Percentiles rank a stretch among this genome's conserved stretches.
Evolutionary conservation across 2,888 invertebrate genomes (phyloP).

Genomic region (Drosophila dives): DNA sequence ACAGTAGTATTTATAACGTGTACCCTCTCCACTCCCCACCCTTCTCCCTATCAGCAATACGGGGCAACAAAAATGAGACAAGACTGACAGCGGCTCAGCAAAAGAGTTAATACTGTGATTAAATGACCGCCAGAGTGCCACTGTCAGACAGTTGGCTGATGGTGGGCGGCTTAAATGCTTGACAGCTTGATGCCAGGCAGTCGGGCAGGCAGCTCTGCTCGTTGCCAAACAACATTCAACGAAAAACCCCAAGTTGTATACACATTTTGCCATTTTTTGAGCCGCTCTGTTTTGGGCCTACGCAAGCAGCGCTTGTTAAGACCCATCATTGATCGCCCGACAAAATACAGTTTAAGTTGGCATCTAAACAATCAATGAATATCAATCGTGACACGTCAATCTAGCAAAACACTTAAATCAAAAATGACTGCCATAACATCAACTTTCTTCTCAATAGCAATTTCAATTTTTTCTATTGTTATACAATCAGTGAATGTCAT

Average conservation of each 20-base stretch:
- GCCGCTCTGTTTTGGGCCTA: background rate
- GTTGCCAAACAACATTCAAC: background rate
- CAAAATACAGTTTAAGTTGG: background rate
- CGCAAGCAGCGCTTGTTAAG: slow-evolving; percentile 30
- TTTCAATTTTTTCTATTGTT: background rate
- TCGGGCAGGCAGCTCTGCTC: background rate
- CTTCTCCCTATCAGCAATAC: background rate
- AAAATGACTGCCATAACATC: background rate
- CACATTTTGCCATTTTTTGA: slow-evolving; percentile 32
- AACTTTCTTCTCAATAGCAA: background rate
- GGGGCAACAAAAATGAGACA: slow-evolving; percentile 57
- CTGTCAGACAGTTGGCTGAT: slow-evolving; percentile 65
- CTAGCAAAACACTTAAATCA: background rate
- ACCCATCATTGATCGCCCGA: slow-evolving; percentile 26
- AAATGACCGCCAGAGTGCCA: slow-evolving; percentile 78
- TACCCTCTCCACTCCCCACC: too few relatives aligned
- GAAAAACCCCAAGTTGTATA: background rate
- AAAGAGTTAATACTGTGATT: slow-evolving; percentile 83
- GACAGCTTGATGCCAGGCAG: slow-evolving; percentile 55
- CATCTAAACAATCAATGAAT: slow-evolving; percentile 28
- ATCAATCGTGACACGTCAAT: slow-evolving; percentile 9
- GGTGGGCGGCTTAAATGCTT: slow-evolving; percentile 64
- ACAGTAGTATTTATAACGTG: slow-evolving; percentile 78
- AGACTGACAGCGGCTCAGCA: slow-evolving; percentile 82
- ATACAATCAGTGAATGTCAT: background rate